phyloP scores from a whole-genome alignment of 1,140 invertebrate genomes.

The Orchesella cincta region DNA sequence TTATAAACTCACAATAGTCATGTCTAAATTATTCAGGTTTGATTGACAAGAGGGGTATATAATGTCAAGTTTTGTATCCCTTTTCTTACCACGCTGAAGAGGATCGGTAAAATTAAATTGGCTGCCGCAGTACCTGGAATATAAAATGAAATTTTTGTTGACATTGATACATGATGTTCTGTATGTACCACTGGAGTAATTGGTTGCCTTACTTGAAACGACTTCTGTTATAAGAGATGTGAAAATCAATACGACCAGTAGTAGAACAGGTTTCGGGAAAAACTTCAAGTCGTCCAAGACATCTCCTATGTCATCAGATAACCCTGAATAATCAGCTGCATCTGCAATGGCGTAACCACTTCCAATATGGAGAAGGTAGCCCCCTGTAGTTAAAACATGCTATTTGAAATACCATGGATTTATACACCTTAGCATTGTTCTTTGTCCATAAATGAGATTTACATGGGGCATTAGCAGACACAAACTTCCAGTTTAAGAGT shows the following conservation, averaged over 20 bases:
- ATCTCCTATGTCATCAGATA: conserved; percentile 72
- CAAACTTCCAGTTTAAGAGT: conserved; percentile 76
- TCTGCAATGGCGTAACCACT: conserved; percentile 87
- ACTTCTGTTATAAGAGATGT: conserved; percentile 58
- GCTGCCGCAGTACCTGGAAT: conserved; percentile 70
- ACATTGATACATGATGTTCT: not conserved
- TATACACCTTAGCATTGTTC: not conserved
- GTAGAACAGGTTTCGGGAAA: conserved; percentile 53
- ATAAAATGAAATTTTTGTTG: not conserved
- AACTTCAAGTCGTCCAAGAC: conserved; percentile 57
- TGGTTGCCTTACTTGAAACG: conserved; percentile 57
- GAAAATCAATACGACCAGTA: conserved; percentile 54
- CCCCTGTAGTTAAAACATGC: conserved; percentile 4
- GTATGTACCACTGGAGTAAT: conserved; percentile 2
- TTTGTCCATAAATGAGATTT: not conserved
- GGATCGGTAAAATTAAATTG: conserved; percentile 76
- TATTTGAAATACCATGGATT: not conserved
- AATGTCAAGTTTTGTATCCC: not conserved
- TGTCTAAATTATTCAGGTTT: not conserved
- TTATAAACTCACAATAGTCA: not conserved
- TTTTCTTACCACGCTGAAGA: conserved; percentile 70
- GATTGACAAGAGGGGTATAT: not conserved
- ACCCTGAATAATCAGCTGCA: conserved; percentile 73
- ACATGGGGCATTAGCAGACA: conserved; percentile 75
- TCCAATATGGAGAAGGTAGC: conserved; percentile 55